A percentile compares a stretch with the other conserved stretches of the same genome.
phyloP scores from a whole-genome alignment of 2,113 vertebrate species.

The Caranx melampygus region DNA sequence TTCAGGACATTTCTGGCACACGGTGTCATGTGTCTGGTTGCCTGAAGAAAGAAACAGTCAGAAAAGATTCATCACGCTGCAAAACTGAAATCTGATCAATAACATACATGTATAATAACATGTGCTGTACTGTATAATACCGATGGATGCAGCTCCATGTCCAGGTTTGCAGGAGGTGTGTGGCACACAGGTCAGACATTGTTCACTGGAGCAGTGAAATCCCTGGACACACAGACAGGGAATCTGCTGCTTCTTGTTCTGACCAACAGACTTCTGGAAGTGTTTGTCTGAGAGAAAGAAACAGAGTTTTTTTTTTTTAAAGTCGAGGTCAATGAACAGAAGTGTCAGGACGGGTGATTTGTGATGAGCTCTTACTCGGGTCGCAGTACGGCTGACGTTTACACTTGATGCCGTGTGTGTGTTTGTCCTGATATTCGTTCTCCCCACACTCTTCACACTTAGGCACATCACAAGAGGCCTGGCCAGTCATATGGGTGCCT shows the following conservation, averaged over 20 bases:
- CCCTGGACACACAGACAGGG: conserved; percentile 61
- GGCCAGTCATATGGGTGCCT: conserved; percentile 33
- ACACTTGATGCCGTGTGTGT: conserved; percentile 18
- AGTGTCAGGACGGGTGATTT: not conserved
- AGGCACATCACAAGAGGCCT: conserved; percentile 22
- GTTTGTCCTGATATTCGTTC: conserved; percentile 61
- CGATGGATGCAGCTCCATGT: not conserved
- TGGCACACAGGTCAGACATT: conserved; percentile 59
- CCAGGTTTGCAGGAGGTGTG: conserved; percentile 69
- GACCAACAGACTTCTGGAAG: not conserved
- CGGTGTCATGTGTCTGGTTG: conserved; percentile 45
- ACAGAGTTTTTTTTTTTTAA: not conserved
- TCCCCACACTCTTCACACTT: conserved; percentile 49
- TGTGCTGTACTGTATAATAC: conserved; percentile 45
- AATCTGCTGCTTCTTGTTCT: not conserved
- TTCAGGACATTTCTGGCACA: conserved; percentile 62
- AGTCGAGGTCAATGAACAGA: not conserved
- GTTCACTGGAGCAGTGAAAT: conserved; percentile 65
- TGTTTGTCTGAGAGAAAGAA: conserved; percentile 70
- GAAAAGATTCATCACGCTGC: not conserved
- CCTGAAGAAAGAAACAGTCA: conserved; percentile 50
- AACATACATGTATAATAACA: too few species aligned
- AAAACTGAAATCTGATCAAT: too few species aligned
- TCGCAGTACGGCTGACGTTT: conserved; percentile 77
- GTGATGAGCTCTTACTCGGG: conserved; percentile 67